Percentiles rank a stretch among this genome's conserved stretches.
Conservation (phyloP, 37 sponge, comb jelly and placozoan genomes). For the Theonella swinhoei region DNA sequence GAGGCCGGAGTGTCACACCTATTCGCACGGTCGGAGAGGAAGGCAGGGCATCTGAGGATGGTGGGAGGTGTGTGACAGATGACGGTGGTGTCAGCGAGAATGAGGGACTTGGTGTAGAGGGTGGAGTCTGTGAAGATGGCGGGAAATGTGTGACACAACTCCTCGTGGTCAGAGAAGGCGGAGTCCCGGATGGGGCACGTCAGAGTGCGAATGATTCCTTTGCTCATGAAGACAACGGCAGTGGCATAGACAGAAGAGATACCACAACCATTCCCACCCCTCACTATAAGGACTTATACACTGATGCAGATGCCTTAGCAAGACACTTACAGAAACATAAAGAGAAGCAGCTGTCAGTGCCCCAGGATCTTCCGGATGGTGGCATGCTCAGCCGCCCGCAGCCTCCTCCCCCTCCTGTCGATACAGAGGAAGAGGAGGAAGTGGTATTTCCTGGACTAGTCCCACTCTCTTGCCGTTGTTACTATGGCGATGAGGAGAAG, state of each 20-base stretch:
- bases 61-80: not conserved
- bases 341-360: not conserved
- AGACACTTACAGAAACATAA: not conserved
- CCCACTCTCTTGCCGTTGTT: slow-evolving; percentile 29
- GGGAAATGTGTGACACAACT: not conserved
- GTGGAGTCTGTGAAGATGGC: slow-evolving; percentile 4
- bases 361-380: slow-evolving; percentile 8
- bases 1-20: no score
- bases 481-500: slow-evolving; percentile 29
- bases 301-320: no score
- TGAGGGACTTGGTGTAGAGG: not conserved
- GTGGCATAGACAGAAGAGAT: no score
- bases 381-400: slow-evolving; percentile 16
- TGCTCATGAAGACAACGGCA: no score
- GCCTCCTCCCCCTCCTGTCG: not conserved
- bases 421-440: slow-evolving; percentile 21
- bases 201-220: no score
- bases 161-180: not conserved
- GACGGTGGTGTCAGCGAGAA: not conserved
- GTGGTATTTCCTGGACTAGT: slow-evolving; percentile 41
- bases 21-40: no score
- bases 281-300: no score
- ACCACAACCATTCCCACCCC: no score
- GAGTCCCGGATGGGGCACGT: no score
- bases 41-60: no score